Percentiles rank a stretch among this genome's conserved stretches.
These are phyloP conservation scores for Subanguina moxae DNA, from an alignment of 1,140 invertebrate species.

Conservation along the genomic window DNA sequence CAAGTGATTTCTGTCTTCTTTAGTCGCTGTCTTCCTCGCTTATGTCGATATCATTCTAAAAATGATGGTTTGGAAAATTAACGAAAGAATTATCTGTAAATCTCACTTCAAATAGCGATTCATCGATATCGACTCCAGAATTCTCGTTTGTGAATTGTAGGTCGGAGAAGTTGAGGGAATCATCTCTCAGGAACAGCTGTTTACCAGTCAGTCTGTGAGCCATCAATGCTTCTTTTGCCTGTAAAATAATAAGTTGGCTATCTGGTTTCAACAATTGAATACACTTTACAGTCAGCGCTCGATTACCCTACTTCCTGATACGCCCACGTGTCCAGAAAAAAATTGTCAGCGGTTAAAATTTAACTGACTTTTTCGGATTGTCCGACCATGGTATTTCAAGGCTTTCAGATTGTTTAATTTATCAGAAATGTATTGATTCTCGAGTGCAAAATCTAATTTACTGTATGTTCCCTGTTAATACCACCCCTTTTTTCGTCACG, in stretches of 20 bases:
- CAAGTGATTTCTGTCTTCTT: background rate
- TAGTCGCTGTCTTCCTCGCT: background rate
- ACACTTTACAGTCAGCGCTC: too few relatives aligned
- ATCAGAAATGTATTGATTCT: too few relatives aligned
- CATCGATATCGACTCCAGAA: constrained; percentile 12
- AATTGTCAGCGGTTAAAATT: too few relatives aligned
- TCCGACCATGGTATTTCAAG: background rate
- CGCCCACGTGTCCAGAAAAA: too few relatives aligned
- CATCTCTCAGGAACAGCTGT: constrained; percentile 25
- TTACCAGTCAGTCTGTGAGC: constrained; percentile 24
- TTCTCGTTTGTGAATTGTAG: constrained; percentile 21
- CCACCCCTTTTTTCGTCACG: too few relatives aligned
- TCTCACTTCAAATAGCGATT: constrained; percentile 26
- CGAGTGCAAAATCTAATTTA: too few relatives aligned
- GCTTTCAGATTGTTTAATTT: too few relatives aligned
- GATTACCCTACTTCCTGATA: too few relatives aligned
- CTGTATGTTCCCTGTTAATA: background rate
- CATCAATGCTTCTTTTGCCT: constrained; percentile 1
- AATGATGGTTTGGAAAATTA: background rate
- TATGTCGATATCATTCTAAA: background rate
- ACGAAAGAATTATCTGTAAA: background rate
- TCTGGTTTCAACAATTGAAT: background rate
- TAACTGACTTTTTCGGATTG: too few relatives aligned
- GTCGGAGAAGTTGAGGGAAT: constrained; percentile 27
- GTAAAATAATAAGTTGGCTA: background rate